Percentiles rank a stretch among this genome's conserved stretches.
Evolutionary conservation across 1,140 invertebrate genomes (phyloP).

Genomic region (Zaprionus tsacasi): DNA sequence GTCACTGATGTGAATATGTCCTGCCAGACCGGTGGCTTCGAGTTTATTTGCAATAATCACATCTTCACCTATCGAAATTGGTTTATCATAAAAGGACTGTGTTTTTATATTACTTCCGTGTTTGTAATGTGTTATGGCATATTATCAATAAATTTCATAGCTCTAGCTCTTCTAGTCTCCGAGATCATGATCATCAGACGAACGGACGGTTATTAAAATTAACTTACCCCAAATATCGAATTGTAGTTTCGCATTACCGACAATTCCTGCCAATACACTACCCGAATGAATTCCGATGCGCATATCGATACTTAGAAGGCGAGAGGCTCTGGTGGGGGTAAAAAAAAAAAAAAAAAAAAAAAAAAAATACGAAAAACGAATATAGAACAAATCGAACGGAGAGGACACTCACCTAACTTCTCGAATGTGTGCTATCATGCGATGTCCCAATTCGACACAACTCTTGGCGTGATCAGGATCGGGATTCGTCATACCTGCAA

Average conservation of each 20-base stretch:
- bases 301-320: slow-evolving; percentile 95
- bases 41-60: slow-evolving; percentile 97
- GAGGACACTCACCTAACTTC: slow-evolving; percentile 86
- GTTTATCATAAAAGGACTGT: background rate
- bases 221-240: slow-evolving; percentile 96
- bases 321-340: slow-evolving; percentile 85
- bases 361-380: no score
- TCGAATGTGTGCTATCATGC: slow-evolving; percentile 95
- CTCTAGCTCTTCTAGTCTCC: no score
- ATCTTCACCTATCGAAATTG: slow-evolving; percentile 85
- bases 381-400: no score
- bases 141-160: no score
- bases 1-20: slow-evolving; percentile 93
- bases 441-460: slow-evolving; percentile 93
- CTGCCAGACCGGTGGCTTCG: slow-evolving; percentile 95
- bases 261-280: slow-evolving; percentile 93
- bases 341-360: no score
- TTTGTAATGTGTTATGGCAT: no score
- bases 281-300: slow-evolving; percentile 98
- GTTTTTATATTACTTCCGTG: no score
- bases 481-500: slow-evolving; percentile 91
- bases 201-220: background rate
- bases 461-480: slow-evolving; percentile 92
- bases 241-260: slow-evolving; percentile 97
- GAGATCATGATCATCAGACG: no score